Evolutionary conservation across 1,140 invertebrate species (phyloP).

Genomic region (Galendromus occidentalis): DNA sequence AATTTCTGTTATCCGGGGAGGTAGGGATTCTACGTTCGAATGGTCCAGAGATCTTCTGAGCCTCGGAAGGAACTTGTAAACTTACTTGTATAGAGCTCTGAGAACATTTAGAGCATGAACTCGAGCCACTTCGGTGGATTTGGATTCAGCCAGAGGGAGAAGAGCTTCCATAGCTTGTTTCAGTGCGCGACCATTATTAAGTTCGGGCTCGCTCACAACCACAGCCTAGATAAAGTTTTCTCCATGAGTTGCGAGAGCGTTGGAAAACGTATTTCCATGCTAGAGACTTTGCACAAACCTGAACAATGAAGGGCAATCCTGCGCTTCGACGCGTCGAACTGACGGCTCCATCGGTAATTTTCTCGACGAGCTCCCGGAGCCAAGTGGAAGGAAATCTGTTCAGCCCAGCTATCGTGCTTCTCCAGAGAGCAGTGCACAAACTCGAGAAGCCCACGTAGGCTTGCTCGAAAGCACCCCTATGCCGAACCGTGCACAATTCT

Average conservation of each 20-base stretch:
- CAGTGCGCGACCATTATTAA: constrained; percentile 33
- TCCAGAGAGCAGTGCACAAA: constrained; percentile 44
- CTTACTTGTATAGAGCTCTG: constrained; percentile 36
- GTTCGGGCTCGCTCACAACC: constrained; percentile 42
- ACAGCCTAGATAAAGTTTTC: constrained; percentile 37
- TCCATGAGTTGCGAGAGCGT: constrained; percentile 14
- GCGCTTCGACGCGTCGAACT: constrained; percentile 71
- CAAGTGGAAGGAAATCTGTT: constrained; percentile 45
- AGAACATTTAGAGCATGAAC: constrained; percentile 64
- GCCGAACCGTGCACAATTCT: constrained; percentile 24
- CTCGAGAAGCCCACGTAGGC: constrained; percentile 68
- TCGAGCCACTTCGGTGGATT: constrained; percentile 14
- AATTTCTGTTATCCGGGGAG: too few species aligned
- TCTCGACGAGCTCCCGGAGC: constrained; percentile 42
- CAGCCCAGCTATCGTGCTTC: constrained; percentile 24
- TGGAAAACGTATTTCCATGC: not conserved
- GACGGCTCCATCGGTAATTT: constrained; percentile 36
- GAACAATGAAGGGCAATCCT: constrained; percentile 71
- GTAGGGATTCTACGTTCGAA: too few species aligned
- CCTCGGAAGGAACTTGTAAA: too few species aligned
- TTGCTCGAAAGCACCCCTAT: constrained; percentile 85
- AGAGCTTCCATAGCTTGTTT: constrained; percentile 39
- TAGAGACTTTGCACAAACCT: constrained; percentile 32
- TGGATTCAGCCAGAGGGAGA: constrained; percentile 29
- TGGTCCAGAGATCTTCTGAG: too few species aligned